These are phyloP conservation scores for Carettochelys insculpta DNA, from an alignment of 2,113 vertebrate genomes.

Conservation along the genomic window DNA sequence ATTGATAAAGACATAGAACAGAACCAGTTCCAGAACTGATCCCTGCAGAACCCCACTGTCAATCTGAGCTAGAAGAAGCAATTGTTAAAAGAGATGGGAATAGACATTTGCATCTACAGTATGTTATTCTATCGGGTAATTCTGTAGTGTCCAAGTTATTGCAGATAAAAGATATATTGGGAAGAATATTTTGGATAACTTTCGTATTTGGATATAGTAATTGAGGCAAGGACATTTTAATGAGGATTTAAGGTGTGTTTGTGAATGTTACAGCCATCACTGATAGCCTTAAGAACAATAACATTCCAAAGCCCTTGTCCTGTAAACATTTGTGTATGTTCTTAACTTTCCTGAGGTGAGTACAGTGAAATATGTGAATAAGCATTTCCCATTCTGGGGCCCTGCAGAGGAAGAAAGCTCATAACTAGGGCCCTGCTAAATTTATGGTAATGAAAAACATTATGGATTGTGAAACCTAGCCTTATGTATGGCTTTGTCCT, in stretches of 20 bases:
- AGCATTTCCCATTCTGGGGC: neutral
- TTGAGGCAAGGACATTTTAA: neutral
- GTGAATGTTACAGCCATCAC: neutral
- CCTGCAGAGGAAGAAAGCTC: neutral
- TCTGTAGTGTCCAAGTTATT: neutral
- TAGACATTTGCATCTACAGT: neutral
- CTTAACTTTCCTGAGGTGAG: neutral
- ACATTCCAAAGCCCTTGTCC: neutral
- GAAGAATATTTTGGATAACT: neutral
- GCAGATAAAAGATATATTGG: neutral
- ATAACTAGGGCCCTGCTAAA: too few relatives aligned
- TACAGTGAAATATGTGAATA: neutral
- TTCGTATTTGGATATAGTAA: neutral
- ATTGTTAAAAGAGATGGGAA: neutral
- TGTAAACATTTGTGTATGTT: neutral
- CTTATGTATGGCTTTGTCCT: too few relatives aligned
- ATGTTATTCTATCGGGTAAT: neutral
- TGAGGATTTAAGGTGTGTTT: neutral
- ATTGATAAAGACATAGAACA: too few relatives aligned
- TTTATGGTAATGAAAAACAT: too few relatives aligned
- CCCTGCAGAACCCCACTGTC: neutral
- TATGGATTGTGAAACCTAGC: too few relatives aligned
- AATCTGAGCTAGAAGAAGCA: neutral
- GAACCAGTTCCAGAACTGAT: too few relatives aligned
- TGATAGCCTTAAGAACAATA: neutral